Conservation (phyloP, 1,140 invertebrate species). For the Macrobrachium nipponense region DNA sequence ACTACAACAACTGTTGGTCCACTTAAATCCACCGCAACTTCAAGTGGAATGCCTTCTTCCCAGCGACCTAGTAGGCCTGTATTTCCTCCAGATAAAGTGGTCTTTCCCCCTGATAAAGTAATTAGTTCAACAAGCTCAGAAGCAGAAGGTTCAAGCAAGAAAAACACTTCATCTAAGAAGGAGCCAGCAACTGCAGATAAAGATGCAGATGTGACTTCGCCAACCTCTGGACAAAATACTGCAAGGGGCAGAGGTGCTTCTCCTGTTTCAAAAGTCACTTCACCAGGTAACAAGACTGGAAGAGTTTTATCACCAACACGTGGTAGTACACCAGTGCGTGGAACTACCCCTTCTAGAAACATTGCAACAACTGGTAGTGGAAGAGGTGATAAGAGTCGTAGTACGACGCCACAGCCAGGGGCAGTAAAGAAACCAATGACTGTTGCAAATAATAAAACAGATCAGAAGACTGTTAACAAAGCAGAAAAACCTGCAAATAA, state of each 20-base stretch:
- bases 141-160: conserved; percentile 16
- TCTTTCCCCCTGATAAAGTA: conserved; percentile 54
- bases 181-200: background rate
- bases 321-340: conserved; percentile 16
- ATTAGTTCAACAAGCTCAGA: background rate
- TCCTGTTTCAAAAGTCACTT: conserved; percentile 27
- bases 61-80: conserved; percentile 44
- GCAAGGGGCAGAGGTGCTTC: conserved; percentile 35
- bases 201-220: conserved; percentile 19
- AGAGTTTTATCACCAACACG: conserved; percentile 13
- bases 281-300: conserved; percentile 44
- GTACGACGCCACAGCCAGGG: conserved; percentile 31
- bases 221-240: conserved; percentile 21
- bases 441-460: conserved; percentile 28
- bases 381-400: conserved; percentile 36
- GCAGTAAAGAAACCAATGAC: conserved; percentile 9
- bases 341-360: conserved; percentile 26
- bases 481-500: conserved; percentile 29
- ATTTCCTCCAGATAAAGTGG: conserved; percentile 63
- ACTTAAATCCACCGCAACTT: conserved; percentile 13
- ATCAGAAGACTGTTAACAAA: conserved; percentile 33
- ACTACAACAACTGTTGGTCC: conserved; percentile 24
- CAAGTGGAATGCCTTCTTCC: conserved; percentile 17
- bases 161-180: background rate
- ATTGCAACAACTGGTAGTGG: conserved; percentile 5